Evolutionary conservation across 2,797 vertebrate genomes (phyloP).

Genomic region (Lacerta viridis): DNA sequence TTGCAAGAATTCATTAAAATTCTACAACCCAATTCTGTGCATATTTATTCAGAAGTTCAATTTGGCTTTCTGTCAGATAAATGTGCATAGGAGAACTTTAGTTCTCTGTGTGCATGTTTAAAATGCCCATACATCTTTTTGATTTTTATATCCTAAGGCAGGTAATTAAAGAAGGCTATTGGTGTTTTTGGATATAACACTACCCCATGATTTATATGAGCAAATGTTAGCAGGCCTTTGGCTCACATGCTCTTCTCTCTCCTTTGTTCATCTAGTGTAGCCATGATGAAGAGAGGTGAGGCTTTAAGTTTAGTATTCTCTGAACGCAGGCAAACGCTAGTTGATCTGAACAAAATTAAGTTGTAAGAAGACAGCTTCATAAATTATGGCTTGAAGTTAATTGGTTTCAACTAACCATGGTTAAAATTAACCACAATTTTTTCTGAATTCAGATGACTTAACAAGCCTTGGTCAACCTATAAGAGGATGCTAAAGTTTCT

Average conservation of each 20-base stretch:
- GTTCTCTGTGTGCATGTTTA: background rate
- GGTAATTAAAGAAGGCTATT: background rate
- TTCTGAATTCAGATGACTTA: background rate
- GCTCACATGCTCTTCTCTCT: background rate
- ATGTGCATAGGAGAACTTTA: background rate
- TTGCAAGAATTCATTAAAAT: conserved; percentile 8
- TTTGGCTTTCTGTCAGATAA: background rate
- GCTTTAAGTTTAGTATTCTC: background rate
- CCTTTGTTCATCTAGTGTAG: background rate
- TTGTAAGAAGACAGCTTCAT: background rate
- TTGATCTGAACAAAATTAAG: background rate
- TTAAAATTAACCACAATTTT: background rate
- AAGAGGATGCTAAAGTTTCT: background rate
- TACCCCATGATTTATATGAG: background rate
- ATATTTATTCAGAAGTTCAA: background rate
- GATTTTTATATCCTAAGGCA: background rate
- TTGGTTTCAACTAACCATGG: background rate
- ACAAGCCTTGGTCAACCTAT: background rate
- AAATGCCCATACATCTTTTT: conserved; percentile 36
- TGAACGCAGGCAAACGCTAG: background rate
- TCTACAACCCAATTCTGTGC: background rate
- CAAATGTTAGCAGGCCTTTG: background rate
- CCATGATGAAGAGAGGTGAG: background rate
- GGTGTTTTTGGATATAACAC: too few species aligned
- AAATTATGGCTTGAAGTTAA: background rate